phyloP scores from a whole-genome alignment of 2,888 invertebrate genomes.

The Liopterus haemorrhoidalis region DNA sequence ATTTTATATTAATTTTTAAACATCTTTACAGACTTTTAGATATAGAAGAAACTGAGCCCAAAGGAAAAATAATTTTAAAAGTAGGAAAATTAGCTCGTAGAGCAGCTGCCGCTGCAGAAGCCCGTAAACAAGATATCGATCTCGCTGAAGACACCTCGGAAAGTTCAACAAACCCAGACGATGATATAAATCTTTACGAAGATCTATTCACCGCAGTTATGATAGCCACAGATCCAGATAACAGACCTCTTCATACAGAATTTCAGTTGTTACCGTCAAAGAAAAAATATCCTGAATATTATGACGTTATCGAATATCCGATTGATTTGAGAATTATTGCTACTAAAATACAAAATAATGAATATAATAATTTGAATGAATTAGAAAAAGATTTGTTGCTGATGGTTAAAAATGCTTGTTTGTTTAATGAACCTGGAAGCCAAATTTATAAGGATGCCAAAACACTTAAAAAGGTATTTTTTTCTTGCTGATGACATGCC shows the following conservation, averaged over 20 bases:
- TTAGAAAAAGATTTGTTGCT: constrained; percentile 84
- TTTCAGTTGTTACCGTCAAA: constrained; percentile 91
- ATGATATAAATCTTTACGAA: constrained; percentile 71
- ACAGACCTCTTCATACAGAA: constrained; percentile 75
- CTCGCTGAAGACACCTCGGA: constrained; percentile 66
- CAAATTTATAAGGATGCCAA: constrained; percentile 95
- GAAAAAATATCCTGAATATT: constrained; percentile 92
- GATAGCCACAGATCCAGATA: constrained; percentile 76
- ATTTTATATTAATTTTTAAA: constrained; percentile 26
- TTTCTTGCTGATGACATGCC: constrained; percentile 22
- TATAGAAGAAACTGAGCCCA: constrained; percentile 49
- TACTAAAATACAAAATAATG: constrained; percentile 77
- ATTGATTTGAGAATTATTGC: constrained; percentile 93
- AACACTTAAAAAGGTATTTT: constrained; percentile 70
- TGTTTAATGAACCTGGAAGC: constrained; percentile 94
- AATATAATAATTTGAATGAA: constrained; percentile 71
- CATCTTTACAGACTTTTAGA: constrained; percentile 37
- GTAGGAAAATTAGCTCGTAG: constrained; percentile 48
- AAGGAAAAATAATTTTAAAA: constrained; percentile 51
- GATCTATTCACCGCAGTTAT: constrained; percentile 85
- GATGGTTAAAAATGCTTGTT: constrained; percentile 92
- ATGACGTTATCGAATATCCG: constrained; percentile 86
- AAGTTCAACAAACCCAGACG: constrained; percentile 67
- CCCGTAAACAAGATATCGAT: constrained; percentile 44
- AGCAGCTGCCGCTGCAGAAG: constrained; percentile 39